Evolutionary conservation across 2,888 invertebrate genomes (phyloP).

Genomic region (Pterobdella sp.): DNA sequence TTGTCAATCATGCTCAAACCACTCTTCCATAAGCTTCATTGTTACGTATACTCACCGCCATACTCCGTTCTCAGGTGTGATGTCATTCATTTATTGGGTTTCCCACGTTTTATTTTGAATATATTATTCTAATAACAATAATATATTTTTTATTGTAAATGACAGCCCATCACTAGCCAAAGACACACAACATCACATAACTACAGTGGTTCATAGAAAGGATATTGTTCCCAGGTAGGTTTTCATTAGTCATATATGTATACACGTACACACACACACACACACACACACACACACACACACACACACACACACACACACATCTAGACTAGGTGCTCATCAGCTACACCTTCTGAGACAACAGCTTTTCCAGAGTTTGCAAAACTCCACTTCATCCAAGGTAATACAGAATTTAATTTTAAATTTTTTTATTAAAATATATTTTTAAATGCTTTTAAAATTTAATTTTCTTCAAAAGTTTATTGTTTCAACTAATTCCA

Average conservation of each 20-base stretch:
- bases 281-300: constrained; percentile 16
- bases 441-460: too few relatives aligned
- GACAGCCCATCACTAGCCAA: constrained; percentile 19
- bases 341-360: constrained; percentile 24
- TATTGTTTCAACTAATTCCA: too few relatives aligned
- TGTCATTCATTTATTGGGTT: not conserved
- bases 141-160: too few relatives aligned
- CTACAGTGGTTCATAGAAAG: constrained; percentile 28
- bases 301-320: constrained; percentile 16
- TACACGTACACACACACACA: not conserved
- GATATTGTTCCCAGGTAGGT: constrained; percentile 29
- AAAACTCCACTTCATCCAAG: constrained; percentile 21
- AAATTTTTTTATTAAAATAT: too few relatives aligned
- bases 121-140: too few relatives aligned
- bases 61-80: constrained; percentile 57
- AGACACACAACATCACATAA: constrained; percentile 27
- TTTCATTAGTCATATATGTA: not conserved
- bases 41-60: constrained; percentile 79
- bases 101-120: too few relatives aligned
- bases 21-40: constrained; percentile 71
- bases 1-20: constrained; percentile 70
- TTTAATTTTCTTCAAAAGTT: too few relatives aligned
- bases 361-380: constrained; percentile 17
- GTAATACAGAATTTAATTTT: too few relatives aligned
- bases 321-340: constrained; percentile 19